Conservation (phyloP, 2,113 vertebrate species). For the Colossoma macropomum region DNA sequence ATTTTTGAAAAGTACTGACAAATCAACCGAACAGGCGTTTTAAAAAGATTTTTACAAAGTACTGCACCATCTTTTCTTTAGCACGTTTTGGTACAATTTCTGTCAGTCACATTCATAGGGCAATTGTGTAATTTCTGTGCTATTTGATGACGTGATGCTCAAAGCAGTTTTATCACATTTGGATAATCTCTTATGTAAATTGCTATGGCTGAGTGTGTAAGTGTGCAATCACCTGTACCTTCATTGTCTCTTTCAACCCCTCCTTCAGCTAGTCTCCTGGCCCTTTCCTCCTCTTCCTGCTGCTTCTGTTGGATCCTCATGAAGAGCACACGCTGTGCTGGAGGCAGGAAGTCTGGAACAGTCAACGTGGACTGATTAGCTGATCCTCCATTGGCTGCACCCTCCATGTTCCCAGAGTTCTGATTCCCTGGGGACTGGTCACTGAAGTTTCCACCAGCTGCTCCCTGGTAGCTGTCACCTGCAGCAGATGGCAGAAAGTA, state of each 20-base stretch:
- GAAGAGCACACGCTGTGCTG: conserved; percentile 90
- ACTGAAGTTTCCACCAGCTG: conserved; percentile 61
- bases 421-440: conserved; percentile 72
- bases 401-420: conserved; percentile 73
- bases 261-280: conserved; percentile 85
- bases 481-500: background rate
- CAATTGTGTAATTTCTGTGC: background rate
- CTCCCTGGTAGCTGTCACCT: conserved; percentile 81
- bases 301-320: conserved; percentile 96
- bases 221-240: conserved; percentile 70
- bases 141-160: no score
- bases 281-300: conserved; percentile 91
- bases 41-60: no score
- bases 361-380: conserved; percentile 72
- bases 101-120: background rate
- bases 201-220: background rate
- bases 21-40: no score
- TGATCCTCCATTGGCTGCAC: conserved; percentile 65
- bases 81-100: no score
- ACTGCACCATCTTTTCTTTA: no score
- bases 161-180: background rate
- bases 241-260: conserved; percentile 83
- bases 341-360: conserved; percentile 91
- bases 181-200: background rate
- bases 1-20: no score